Conservation (phyloP, 1,140 invertebrate genomes). For the Formica exsecta region DNA sequence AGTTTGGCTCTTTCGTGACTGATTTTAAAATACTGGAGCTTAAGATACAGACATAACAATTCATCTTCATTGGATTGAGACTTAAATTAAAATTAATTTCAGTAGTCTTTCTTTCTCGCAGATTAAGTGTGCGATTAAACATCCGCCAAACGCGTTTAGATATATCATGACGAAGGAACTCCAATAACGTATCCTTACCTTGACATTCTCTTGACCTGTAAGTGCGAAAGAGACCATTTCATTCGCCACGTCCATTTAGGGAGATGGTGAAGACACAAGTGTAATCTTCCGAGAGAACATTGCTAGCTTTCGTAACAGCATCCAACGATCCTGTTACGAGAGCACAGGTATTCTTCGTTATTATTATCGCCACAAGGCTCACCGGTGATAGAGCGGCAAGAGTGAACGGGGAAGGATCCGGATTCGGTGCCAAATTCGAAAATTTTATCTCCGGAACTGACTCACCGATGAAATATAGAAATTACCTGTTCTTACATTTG, state of each 20-base stretch:
- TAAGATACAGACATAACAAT: not conserved
- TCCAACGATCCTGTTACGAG: not conserved
- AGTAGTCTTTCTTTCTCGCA: not conserved
- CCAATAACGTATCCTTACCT: not conserved
- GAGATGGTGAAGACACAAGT: not conserved
- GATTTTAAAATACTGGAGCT: too few relatives aligned
- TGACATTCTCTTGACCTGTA: not conserved
- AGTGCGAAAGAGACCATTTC: conserved; percentile 14
- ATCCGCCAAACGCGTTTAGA: not conserved
- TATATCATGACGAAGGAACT: conserved; percentile 2
- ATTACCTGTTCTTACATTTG: not conserved
- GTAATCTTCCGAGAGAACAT: conserved; percentile 37
- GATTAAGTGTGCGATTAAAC: not conserved
- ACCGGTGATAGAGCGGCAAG: not conserved
- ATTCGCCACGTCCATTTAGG: conserved; percentile 31
- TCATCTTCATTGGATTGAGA: not conserved
- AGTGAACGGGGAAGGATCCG: not conserved
- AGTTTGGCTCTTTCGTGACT: too few relatives aligned
- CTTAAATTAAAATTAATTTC: not conserved
- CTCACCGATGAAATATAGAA: not conserved
- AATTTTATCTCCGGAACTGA: not conserved
- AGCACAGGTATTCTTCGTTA: conserved; percentile 15
- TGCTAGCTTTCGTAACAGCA: conserved; percentile 28
- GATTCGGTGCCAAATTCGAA: too few relatives aligned
- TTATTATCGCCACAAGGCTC: conserved; percentile 4